Evolutionary conservation across 2,113 vertebrate species (phyloP).

Genomic region (Spheniscus mendiculus): DNA sequence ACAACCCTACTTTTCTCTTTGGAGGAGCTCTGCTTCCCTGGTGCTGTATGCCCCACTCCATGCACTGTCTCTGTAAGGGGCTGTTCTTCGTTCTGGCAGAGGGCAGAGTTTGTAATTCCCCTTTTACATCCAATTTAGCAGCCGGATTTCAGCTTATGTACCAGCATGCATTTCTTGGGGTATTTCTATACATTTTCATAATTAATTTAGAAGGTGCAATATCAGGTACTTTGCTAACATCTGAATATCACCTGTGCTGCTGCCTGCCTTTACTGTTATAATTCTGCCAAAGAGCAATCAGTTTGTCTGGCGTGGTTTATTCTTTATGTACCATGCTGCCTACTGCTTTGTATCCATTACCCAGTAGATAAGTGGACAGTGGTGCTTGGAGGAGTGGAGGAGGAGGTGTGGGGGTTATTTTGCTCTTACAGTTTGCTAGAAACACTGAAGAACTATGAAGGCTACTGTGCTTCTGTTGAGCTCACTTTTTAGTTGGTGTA

Average conservation of each 20-base stretch:
- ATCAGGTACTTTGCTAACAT: background rate
- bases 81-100: background rate
- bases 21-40: background rate
- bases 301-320: background rate
- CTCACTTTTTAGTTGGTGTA: background rate
- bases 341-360: background rate
- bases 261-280: background rate
- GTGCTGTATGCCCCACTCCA: background rate
- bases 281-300: background rate
- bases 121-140: background rate
- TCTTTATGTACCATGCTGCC: background rate
- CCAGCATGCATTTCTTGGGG: background rate
- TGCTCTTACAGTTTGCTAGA: background rate
- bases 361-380: background rate
- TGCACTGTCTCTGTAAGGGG: rapidly evolving
- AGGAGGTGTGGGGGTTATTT: background rate
- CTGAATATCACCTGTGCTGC: background rate
- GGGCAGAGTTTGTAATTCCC: background rate
- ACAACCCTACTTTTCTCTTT: background rate
- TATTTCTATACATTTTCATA: background rate
- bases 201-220: background rate
- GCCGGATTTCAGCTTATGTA: background rate
- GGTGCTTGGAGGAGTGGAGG: background rate
- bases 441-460: background rate
- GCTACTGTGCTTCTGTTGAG: rapidly evolving